These are phyloP conservation scores for Parazoanthus swiftii DNA, from an alignment of 92 coral and sea anemone species.

Conservation along the genomic window DNA sequence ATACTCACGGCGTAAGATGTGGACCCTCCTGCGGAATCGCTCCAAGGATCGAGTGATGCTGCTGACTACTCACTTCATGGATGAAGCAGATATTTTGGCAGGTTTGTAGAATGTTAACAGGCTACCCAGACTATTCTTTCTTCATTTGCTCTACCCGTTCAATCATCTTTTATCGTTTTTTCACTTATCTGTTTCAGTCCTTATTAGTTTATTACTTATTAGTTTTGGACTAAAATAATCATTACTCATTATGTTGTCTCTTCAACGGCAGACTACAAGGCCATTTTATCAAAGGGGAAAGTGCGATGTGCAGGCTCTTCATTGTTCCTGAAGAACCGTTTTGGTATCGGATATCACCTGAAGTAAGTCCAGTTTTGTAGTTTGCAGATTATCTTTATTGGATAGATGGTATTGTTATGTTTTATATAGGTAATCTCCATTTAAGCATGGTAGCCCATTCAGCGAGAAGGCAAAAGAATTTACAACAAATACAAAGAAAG, in stretches of 20 bases:
- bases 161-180: too few relatives aligned
- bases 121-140: neutral
- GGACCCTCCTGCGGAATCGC: conserved; percentile 68
- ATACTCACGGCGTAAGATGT: conserved; percentile 80
- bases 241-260: too few relatives aligned
- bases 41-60: conserved; percentile 74
- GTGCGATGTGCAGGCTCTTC: conserved; percentile 91
- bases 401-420: neutral
- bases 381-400: neutral
- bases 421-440: too few relatives aligned
- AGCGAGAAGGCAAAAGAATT: too few relatives aligned
- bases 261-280: conserved; percentile 77
- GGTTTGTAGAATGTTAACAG: conserved; percentile 47
- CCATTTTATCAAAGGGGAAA: conserved; percentile 88
- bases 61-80: conserved; percentile 93
- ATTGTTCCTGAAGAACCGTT: conserved; percentile 83
- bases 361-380: conserved; percentile 50
- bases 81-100: conserved; percentile 92
- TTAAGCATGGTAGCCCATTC: too few relatives aligned
- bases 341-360: conserved; percentile 94
- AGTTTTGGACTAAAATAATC: too few relatives aligned
- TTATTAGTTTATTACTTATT: neutral
- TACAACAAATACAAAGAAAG: too few relatives aligned
- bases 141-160: too few relatives aligned
- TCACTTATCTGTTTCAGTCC: too few relatives aligned